Evolutionary conservation across 35 echinoderm and acorn worm genomes (phyloP), one percentile per base, ranked within the genome.

Genomic region (Holothuria glaberrima): DNA sequence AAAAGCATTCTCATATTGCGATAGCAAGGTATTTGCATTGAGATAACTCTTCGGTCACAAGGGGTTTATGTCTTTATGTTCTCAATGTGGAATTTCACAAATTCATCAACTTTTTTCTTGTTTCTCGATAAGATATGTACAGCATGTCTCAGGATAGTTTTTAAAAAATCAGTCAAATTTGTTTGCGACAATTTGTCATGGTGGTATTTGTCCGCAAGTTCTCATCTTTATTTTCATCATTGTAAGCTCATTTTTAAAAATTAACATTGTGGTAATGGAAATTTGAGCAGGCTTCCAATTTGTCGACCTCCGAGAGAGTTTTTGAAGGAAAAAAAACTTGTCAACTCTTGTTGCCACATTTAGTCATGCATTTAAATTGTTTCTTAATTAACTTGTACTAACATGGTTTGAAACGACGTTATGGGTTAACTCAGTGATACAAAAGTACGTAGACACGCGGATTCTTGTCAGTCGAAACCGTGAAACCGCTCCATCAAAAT

Each of bases 301-400:
- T 22, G 20, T 25, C 74, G 74, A 78, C 74, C 74, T 78, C 41
- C 26, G 20, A 54, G 16, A 54, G 16, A 54, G 16, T 12, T 17
- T 54, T 54, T 54, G 13, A 54, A 54, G 13, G 16, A 14, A 54
- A 54, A 76, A 76, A 45, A 9, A 5, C 74, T 78, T 78, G 74
- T 78, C 74, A 78, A 26, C 44, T 78, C 50, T 27, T 54, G 74
- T 78, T 78, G 38, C 38, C 44, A 26, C 29, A 78, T n/a, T 78
- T 78, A 78, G 20, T 48, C 74, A 78, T 78, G 74, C 74, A 78
- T 48, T 78, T 78, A 78, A 75, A 78, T 78, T 48, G n/a, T 22
- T 78, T 78, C 74, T 78, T 78, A 48, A 78, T 78, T 78, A 78
- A 78, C 74, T 78, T 78, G 74, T 78, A 48, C 50, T 22, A 28